Conservation (phyloP, 2,113 vertebrate species). For the Sialia sialis region DNA sequence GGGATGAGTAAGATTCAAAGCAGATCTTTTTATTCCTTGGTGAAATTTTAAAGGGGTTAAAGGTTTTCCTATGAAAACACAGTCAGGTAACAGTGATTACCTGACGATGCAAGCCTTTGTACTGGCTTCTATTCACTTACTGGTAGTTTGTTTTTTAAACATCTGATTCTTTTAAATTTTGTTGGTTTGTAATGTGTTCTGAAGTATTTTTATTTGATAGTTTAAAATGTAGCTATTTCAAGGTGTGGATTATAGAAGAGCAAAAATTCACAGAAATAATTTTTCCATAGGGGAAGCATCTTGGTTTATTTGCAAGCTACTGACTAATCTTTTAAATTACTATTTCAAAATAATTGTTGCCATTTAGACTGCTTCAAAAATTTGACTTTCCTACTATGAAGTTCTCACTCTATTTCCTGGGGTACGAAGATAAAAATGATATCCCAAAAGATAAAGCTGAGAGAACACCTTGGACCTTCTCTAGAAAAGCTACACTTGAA, state of each 20-base stretch:
- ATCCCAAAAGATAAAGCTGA: conserved; percentile 85
- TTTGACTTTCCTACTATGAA: conserved; percentile 94
- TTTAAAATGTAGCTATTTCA: not conserved
- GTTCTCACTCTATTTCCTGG: conserved; percentile 94
- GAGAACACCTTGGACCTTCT: conserved; percentile 86
- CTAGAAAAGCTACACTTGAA: conserved; percentile 91
- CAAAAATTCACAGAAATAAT: not conserved
- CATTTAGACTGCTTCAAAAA: conserved; percentile 87
- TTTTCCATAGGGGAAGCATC: not conserved
- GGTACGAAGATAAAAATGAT: conserved; percentile 92
- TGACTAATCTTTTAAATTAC: not conserved
- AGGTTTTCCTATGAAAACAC: not conserved
- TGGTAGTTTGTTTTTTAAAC: not conserved
- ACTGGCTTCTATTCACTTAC: not conserved
- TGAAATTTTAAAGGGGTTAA: not conserved
- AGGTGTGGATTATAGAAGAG: not conserved
- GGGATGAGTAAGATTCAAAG: not conserved
- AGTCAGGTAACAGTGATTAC: not conserved
- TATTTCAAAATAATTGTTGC: conserved; percentile 11
- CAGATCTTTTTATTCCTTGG: not conserved
- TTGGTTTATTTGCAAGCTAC: not conserved
- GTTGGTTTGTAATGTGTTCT: not conserved
- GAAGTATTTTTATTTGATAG: not conserved
- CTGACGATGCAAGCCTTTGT: not conserved
- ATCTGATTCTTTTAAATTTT: not conserved